A percentile compares a stretch with the other conserved stretches of the same genome.
phyloP scores from a whole-genome alignment of 2,797 vertebrate species.

The Alfaro cultratus region DNA sequence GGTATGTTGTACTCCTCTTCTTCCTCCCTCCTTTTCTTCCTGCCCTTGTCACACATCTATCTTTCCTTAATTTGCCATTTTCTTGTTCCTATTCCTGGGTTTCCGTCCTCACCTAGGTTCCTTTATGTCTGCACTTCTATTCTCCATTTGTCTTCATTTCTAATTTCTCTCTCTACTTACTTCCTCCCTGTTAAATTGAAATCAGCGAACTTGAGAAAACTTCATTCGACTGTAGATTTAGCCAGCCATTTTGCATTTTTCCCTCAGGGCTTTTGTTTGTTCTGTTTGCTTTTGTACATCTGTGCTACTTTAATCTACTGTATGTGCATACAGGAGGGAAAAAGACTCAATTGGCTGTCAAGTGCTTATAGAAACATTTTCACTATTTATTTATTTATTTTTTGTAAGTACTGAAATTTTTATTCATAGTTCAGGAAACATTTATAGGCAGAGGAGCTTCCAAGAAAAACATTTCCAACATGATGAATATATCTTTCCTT shows the following conservation, averaged over 20 bases:
- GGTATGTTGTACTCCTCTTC: constrained; percentile 23
- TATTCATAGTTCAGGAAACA: background rate
- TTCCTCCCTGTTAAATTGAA: constrained; percentile 38
- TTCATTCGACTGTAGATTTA: constrained; percentile 59
- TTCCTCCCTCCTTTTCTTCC: background rate
- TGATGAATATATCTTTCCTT: background rate
- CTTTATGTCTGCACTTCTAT: background rate
- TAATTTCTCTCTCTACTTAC: background rate
- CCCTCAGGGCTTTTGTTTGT: constrained; percentile 48
- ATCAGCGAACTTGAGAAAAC: constrained; percentile 60
- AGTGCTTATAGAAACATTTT: constrained; percentile 18
- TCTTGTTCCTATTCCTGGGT: background rate
- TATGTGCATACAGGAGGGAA: background rate
- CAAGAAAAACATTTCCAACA: background rate
- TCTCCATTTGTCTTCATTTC: constrained; percentile 4
- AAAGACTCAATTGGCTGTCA: constrained; percentile 28
- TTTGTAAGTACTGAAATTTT: background rate
- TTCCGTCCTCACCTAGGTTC: background rate
- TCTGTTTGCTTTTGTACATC: constrained; percentile 53
- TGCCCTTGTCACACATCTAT: background rate
- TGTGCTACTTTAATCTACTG: constrained; percentile 1
- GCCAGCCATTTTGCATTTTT: constrained; percentile 63
- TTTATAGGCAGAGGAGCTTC: background rate
- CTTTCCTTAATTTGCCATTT: background rate
- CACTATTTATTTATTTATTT: constrained; percentile 6